Evolutionary conservation across 2,888 invertebrate genomes (phyloP).

Genomic region (Laothoe populi): DNA sequence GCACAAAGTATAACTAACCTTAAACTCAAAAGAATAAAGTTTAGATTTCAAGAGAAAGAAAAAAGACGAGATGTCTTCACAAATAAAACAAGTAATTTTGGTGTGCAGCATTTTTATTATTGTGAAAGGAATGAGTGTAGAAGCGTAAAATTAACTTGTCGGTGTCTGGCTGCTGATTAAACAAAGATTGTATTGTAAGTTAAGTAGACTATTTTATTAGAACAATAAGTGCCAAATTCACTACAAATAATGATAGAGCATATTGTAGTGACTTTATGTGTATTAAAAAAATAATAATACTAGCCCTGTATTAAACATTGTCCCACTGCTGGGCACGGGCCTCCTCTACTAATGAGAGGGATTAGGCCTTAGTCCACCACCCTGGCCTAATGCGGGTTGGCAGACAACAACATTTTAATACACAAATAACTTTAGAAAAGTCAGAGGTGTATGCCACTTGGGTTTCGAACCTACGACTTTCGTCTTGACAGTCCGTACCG

Average conservation of each 20-base stretch:
- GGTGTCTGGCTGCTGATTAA: slow-evolving; percentile 36
- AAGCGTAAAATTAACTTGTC: slow-evolving; percentile 60
- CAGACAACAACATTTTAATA: too few relatives aligned
- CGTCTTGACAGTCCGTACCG: too few relatives aligned
- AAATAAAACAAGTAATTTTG: slow-evolving; percentile 50
- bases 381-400: too few relatives aligned
- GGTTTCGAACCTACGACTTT: too few relatives aligned
- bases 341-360: too few relatives aligned
- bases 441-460: too few relatives aligned
- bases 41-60: slow-evolving; percentile 29
- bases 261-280: not conserved
- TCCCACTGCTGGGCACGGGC: too few relatives aligned
- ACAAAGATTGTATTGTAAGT: slow-evolving; percentile 17
- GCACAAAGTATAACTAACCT: slow-evolving; percentile 41
- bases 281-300: too few relatives aligned
- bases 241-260: not conserved
- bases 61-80: slow-evolving; percentile 49
- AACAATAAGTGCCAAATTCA: slow-evolving; percentile 12
- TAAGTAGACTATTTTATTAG: slow-evolving; percentile 13
- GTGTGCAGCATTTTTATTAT: slow-evolving; percentile 58
- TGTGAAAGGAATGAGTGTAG: slow-evolving; percentile 58
- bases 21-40: slow-evolving; percentile 34
- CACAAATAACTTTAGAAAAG: too few relatives aligned
- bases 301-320: too few relatives aligned
- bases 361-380: too few relatives aligned